A percentile compares a stretch with the other conserved stretches of the same genome.
Conservation (phyloP, 2,797 vertebrate genomes). For the Intellagama lesueurii region DNA sequence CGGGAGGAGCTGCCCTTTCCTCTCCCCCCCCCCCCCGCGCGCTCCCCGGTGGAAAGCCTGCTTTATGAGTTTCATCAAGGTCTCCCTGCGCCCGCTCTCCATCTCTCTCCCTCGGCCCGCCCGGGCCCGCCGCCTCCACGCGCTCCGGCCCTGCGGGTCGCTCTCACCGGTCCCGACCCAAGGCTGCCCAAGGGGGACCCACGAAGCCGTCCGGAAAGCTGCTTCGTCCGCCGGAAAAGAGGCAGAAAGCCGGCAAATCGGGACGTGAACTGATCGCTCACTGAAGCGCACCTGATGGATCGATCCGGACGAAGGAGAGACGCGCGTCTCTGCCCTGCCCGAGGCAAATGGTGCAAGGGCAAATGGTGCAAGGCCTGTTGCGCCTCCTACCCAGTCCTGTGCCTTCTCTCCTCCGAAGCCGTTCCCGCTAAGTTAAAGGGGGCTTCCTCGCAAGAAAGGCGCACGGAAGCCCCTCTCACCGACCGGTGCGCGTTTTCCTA, state of each 20-base stretch:
- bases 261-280: too few relatives aligned
- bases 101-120: background rate
- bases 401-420: background rate
- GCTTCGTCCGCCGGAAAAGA: too few relatives aligned
- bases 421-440: background rate
- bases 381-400: background rate
- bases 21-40: too few relatives aligned
- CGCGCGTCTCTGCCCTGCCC: background rate
- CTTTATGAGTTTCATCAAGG: rapidly evolving
- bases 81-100: background rate
- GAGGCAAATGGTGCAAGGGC: too few relatives aligned
- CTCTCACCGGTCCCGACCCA: background rate
- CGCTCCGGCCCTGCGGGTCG: background rate
- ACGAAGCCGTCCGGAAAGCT: background rate
- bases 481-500: background rate
- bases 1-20: too few relatives aligned
- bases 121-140: too few relatives aligned
- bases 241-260: too few relatives aligned
- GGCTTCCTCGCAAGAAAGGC: background rate
- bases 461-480: background rate
- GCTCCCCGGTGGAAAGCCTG: background rate
- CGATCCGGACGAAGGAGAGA: background rate
- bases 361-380: too few relatives aligned
- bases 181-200: background rate
- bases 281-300: background rate